Evolutionary conservation across 2,797 vertebrate species (phyloP).

Genomic region (Aselliscus stoliczkanus): DNA sequence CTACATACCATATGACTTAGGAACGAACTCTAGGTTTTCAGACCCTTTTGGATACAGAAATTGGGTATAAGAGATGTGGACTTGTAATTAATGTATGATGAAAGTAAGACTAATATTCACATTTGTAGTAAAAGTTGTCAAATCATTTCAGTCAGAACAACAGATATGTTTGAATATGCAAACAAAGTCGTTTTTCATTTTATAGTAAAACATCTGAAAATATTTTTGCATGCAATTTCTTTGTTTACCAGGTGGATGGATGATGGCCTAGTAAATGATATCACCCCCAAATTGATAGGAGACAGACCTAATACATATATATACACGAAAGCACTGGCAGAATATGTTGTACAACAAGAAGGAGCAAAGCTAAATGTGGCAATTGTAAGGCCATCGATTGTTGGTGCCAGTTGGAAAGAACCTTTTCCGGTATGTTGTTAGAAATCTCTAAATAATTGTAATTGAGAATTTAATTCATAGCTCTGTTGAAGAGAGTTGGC

Average conservation of each 20-base stretch:
- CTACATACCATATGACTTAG: neutral
- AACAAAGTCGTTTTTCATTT: neutral
- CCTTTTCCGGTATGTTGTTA: conserved; percentile 93
- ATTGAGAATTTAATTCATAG: conserved; percentile 26
- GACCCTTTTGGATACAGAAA: neutral
- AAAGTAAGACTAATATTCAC: neutral
- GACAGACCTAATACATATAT: conserved; percentile 96
- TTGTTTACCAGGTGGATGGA: conserved; percentile 94
- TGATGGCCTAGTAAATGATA: conserved; percentile 90
- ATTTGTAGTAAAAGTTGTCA: conserved; percentile 1
- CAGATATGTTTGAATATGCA: neutral
- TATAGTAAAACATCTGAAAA: conserved; percentile 47
- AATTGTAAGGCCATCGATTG: conserved; percentile 96
- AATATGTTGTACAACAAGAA: conserved; percentile 95
- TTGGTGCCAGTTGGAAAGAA: conserved; percentile 99
- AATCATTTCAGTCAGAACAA: neutral
- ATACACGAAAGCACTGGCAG: conserved; percentile 96
- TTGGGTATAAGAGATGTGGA: neutral
- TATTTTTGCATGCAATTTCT: conserved; percentile 57
- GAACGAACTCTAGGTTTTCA: conserved; percentile 22
- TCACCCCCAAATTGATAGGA: conserved; percentile 94
- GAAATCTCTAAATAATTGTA: conserved; percentile 38
- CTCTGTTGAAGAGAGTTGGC: neutral
- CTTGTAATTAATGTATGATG: conserved; percentile 28
- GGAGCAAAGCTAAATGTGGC: conserved; percentile 92